Evolutionary conservation across 2,113 vertebrate genomes (phyloP).

Genomic region (Amazona vittata): DNA sequence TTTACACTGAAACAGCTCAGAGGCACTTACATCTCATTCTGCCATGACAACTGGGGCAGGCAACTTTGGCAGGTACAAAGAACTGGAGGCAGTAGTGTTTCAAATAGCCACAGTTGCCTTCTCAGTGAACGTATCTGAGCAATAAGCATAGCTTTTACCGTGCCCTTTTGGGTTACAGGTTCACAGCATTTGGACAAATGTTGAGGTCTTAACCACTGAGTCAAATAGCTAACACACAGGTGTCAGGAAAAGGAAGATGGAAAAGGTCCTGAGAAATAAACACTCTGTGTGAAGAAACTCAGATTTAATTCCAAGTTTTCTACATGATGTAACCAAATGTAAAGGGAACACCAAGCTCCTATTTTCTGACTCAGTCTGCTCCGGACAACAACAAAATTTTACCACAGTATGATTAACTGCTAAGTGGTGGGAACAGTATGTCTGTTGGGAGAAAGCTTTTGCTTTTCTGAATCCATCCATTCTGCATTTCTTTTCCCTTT

Average conservation of each 20-base stretch:
- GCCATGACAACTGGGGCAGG: neutral
- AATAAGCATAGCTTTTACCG: neutral
- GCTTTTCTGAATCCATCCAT: neutral
- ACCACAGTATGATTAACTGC: neutral
- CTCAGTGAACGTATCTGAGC: neutral
- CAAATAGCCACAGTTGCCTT: neutral
- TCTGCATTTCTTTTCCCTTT: neutral
- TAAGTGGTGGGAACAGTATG: neutral
- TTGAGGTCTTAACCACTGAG: neutral
- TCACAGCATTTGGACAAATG: neutral
- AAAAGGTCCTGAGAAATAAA: neutral
- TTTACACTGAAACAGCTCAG: neutral
- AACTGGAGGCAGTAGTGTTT: neutral
- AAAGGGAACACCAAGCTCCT: neutral
- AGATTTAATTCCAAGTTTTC: neutral
- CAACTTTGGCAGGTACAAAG: neutral
- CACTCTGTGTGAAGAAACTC: neutral
- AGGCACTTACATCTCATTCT: neutral
- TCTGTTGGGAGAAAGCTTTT: neutral
- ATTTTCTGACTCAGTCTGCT: neutral
- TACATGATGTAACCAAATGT: neutral
- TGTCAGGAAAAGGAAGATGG: neutral
- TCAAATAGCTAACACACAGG: neutral
- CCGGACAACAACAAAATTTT: neutral
- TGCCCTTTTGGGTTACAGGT: neutral